Evolutionary conservation across 2,113 vertebrate genomes (phyloP), one percentile per base, ranked within the genome.

Genomic region (Saimiri boliviensis): DNA sequence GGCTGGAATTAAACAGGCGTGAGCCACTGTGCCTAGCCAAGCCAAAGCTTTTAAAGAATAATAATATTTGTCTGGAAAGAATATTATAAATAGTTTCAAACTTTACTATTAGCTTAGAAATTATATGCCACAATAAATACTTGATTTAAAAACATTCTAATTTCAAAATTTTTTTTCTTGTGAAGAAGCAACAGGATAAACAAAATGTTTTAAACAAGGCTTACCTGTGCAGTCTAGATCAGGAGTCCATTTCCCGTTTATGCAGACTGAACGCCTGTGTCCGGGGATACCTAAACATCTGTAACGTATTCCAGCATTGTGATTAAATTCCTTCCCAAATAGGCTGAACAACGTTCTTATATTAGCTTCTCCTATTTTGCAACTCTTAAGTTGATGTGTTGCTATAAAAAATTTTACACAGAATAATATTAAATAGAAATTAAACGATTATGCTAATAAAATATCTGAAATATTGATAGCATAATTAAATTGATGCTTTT

Each of bases 241-340:
- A 14, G 98, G 98, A 47, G 13, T 76, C 98, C 98, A 98, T 37
- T 73, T 97, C 30, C 97, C 98, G 79, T 97, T 82, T 52, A 95
- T 89, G 37, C 98, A 98, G 70, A 60, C 23, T 88, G 97, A 91
- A 45, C 2, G 0, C 76, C 49, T 90, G 73, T 4, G 0, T 80
- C 0, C 3, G 32, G 2, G 1, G n/a, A 0, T 54, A 30, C 7
- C 23, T 30, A 21, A 6, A 87, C 98, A 98, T 1, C 0, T 71
- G 21, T 98, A 98, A 0, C 0, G 0, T 82, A 97, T 74, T 93
- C 45, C 6, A 52, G 32, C 1, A 2, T 0, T 30, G 9, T 84
- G 66, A 2, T 0, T 4, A 58, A 2, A 9, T 3, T 0, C 4
- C 32, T 0, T 63, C 12, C 19, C 30, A 1, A 0, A 13, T 0